Conservation (phyloP, 2,888 invertebrate genomes). For the Trichogramma dendrolimi region DNA sequence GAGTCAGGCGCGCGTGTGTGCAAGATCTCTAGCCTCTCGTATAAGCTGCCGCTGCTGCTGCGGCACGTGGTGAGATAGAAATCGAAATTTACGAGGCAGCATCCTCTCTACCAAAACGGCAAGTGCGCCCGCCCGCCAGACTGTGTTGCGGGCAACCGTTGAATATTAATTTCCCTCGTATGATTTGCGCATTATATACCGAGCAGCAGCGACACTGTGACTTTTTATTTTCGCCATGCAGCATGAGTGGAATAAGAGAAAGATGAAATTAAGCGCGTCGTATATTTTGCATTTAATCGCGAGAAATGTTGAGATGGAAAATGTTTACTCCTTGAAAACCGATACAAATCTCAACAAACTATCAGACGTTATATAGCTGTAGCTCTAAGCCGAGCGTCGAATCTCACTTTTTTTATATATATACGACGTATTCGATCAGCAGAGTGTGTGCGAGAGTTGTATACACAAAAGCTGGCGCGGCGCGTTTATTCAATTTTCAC, state of each 20-base stretch:
- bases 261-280: background rate
- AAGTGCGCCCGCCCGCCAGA: too few species aligned
- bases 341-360: too few species aligned
- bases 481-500: too few species aligned
- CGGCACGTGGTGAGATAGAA: constrained; percentile 3
- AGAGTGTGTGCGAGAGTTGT: too few species aligned
- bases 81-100: constrained; percentile 19
- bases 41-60: background rate
- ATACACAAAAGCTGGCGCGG: too few species aligned
- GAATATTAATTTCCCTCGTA: constrained; percentile 21
- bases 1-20: background rate
- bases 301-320: too few species aligned
- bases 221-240: background rate
- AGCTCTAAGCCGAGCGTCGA: too few species aligned
- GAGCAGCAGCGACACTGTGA: background rate
- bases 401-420: too few species aligned
- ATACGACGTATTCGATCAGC: too few species aligned
- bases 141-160: background rate
- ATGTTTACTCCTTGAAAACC: too few species aligned
- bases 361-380: too few species aligned
- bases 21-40: background rate
- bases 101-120: constrained; percentile 6
- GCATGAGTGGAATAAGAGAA: background rate
- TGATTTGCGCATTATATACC: constrained; percentile 1
- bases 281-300: background rate